These are phyloP conservation scores for Euclidia mi DNA, from an alignment of 2,888 invertebrate species.

Conservation along the genomic window DNA sequence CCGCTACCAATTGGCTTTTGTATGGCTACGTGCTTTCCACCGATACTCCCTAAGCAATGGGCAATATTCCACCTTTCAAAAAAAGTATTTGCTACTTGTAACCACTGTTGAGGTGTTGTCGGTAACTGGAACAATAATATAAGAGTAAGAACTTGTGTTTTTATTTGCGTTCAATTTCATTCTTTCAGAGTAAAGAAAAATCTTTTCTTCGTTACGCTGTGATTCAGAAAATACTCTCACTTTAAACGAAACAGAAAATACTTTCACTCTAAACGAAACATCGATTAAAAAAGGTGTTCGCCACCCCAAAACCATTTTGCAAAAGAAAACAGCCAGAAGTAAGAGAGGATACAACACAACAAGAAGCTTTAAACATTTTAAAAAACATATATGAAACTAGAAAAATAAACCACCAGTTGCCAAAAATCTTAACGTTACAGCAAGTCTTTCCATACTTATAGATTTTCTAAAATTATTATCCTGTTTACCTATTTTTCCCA, in stretches of 20 bases:
- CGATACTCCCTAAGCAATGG: constrained; percentile 28
- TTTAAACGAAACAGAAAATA: constrained; percentile 16
- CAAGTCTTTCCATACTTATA: too few species aligned
- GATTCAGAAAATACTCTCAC: constrained; percentile 35
- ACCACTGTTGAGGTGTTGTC: too few species aligned
- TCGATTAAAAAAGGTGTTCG: too few species aligned
- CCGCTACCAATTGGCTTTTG: constrained; percentile 31
- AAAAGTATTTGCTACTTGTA: constrained; percentile 24
- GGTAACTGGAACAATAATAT: constrained; percentile 30
- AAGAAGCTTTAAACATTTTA: too few species aligned
- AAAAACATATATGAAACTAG: too few species aligned
- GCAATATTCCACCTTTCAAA: neutral
- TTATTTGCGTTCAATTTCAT: constrained; percentile 38
- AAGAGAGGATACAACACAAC: too few species aligned
- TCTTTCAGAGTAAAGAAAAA: constrained; percentile 40
- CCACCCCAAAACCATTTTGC: constrained; percentile 42
- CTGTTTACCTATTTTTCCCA: too few species aligned
- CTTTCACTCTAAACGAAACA: constrained; percentile 27
- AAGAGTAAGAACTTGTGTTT: constrained; percentile 34
- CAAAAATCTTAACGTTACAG: too few species aligned
- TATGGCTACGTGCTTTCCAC: constrained; percentile 38
- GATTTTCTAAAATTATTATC: too few species aligned
- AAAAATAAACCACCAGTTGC: too few species aligned
- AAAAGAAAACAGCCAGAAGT: too few species aligned
- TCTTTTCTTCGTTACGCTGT: too few species aligned